Percentiles rank a stretch among this genome's conserved stretches.
phyloP scores from a whole-genome alignment of 2,888 invertebrate species.

The Sinopyrophorus schimmeli region DNA sequence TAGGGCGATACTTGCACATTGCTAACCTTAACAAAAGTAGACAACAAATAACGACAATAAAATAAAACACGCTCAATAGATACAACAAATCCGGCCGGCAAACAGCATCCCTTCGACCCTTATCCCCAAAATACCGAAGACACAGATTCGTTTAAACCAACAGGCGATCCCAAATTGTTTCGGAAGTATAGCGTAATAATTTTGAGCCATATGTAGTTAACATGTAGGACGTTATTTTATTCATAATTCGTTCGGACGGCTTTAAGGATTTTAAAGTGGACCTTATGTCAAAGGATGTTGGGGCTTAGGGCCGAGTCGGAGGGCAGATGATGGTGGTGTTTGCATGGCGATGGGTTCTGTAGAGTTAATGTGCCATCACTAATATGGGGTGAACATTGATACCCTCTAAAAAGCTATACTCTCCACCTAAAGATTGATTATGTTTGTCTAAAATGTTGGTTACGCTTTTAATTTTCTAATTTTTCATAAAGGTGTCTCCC shows the following conservation, averaged over 20 bases:
- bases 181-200: slow-evolving; percentile 50
- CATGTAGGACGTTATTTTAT: slow-evolving; percentile 45
- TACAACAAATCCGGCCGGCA: slow-evolving; percentile 54
- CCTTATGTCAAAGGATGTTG: slow-evolving; percentile 30
- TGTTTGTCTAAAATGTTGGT: slow-evolving; percentile 31
- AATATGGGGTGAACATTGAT: slow-evolving; percentile 52
- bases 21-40: slow-evolving; percentile 54
- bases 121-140: slow-evolving; percentile 16
- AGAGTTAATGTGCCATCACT: slow-evolving; percentile 57
- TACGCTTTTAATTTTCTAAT: slow-evolving; percentile 28
- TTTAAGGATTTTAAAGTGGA: slow-evolving; percentile 37
- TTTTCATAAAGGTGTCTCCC: slow-evolving; percentile 24
- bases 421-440: slow-evolving; percentile 48
- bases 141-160: slow-evolving; percentile 11
- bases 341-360: slow-evolving; percentile 56
- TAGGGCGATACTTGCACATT: slow-evolving; percentile 55
- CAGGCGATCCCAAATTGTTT: slow-evolving; percentile 8
- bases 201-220: slow-evolving; percentile 49
- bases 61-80: slow-evolving; percentile 58
- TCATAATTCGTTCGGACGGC: slow-evolving; percentile 54
- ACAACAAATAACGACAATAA: slow-evolving; percentile 57
- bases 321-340: slow-evolving; percentile 49
- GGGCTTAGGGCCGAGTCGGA: slow-evolving; percentile 23
- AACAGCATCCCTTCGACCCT: slow-evolving; percentile 50
- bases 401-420: slow-evolving; percentile 47